phyloP scores from a whole-genome alignment of 2,888 invertebrate species.

The Periphyllus acericola region DNA sequence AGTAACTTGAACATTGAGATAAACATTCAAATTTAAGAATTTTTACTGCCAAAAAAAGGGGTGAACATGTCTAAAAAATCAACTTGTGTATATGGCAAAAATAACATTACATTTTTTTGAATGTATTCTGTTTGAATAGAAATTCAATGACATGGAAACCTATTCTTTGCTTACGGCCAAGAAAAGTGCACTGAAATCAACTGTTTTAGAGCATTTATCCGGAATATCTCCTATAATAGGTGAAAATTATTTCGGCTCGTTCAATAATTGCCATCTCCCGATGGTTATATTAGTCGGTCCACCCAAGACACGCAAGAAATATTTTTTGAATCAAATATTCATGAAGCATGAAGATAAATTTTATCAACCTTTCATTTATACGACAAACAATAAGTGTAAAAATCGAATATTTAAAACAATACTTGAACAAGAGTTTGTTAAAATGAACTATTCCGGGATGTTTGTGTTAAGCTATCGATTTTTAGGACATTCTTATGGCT shows the following conservation, averaged over 20 bases:
- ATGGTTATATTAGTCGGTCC: slow-evolving; percentile 53
- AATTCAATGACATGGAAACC: slow-evolving; percentile 3
- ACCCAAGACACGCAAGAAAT: slow-evolving; percentile 39
- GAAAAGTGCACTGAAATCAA: slow-evolving; percentile 26
- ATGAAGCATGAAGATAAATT: slow-evolving; percentile 26
- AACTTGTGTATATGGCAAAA: too few species aligned
- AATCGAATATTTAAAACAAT: slow-evolving; percentile 34
- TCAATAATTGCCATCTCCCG: not conserved
- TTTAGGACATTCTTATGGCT: slow-evolving; percentile 49
- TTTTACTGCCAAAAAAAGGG: too few species aligned
- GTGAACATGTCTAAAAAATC: too few species aligned
- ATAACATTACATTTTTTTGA: too few species aligned
- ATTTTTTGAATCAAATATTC: slow-evolving; percentile 16
- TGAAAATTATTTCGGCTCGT: not conserved
- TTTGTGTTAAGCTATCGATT: slow-evolving; percentile 46
- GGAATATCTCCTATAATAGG: slow-evolving; percentile 18
- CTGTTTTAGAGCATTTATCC: slow-evolving; percentile 45
- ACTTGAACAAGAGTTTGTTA: slow-evolving; percentile 1
- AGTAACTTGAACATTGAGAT: too few species aligned
- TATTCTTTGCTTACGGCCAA: slow-evolving; percentile 30
- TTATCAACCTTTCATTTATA: slow-evolving; percentile 40
- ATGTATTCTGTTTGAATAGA: not conserved
- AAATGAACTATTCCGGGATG: slow-evolving; percentile 11
- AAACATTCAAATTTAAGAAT: too few species aligned
- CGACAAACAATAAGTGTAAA: slow-evolving; percentile 7